Base-by-base conservation (phyloP, 1,140 invertebrate species). In the Pseudobourletiella spinata region DNA sequence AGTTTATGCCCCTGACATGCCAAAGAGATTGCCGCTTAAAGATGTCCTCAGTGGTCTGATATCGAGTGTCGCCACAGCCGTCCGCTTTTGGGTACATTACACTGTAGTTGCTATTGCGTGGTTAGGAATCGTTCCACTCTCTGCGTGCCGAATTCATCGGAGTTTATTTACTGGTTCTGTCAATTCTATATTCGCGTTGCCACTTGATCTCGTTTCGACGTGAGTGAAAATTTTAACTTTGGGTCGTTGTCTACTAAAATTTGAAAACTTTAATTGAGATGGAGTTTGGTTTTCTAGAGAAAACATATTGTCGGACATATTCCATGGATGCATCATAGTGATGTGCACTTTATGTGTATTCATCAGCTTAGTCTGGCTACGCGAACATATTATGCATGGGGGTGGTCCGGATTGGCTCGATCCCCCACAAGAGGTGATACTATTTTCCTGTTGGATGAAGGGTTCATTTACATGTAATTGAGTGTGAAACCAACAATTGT, bases 1-100 rank as follows among this genome's bases (percentile, higher is more conserved):
- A 83, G 81, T 99, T 68, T 99, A 99, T 79, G 94, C 94, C 11
- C 91, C 95, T 24, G 95, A 99, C 74, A 99, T 99, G 96, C 96
- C 96, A 11, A 86, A 95, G 50, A 80, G 95, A 61, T 77, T 99
- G 65, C 96, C 96, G 0, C 79, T 98, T 24, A 82, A 84, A 66
- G 93, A 95, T 74, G 89, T 96, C 1, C 80, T 93, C 0, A 86
- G 85, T 59, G 95, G 95, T 1, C 77, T 98, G 20, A 80, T 96
- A 48, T 84, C 85, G 3, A 97, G 92, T 64, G 83, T 98, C 8
- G 84, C 86, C 2, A 90, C 90, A 43, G 95, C 92, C 11, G 85
- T 97, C 0, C 86, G 91, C 73, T 95, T 94, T 76, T 97, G 95
- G 93, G 78, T 97, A 3, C 95, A 97, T 76, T 98, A 97, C 72